Percentiles rank a stretch among this genome's conserved stretches.
Conservation (phyloP, 92 coral and sea anemone genomes). For the Heteractis magnifica region DNA sequence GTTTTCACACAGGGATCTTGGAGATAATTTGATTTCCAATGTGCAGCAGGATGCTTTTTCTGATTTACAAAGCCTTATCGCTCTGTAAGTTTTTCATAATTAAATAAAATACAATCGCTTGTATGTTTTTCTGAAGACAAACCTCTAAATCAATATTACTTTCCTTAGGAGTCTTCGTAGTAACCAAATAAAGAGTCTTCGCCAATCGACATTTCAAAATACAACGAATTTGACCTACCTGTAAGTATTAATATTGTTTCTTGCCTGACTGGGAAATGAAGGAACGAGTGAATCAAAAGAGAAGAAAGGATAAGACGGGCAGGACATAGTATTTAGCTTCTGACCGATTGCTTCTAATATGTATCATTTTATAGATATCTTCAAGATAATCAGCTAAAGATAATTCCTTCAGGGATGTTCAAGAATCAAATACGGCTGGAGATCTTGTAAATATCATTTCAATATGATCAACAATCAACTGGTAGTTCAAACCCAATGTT, state of each 20-base stretch:
- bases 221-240: neutral
- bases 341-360: constrained; percentile 1
- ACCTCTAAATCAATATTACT: neutral
- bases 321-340: neutral
- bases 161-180: neutral
- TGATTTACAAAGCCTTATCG: too few relatives aligned
- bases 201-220: neutral
- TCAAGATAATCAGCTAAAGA: neutral
- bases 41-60: neutral
- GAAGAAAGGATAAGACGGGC: neutral
- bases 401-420: too few relatives aligned
- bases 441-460: too few relatives aligned
- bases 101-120: constrained; percentile 1
- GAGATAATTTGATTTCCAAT: neutral
- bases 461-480: too few relatives aligned
- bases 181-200: constrained; percentile 1
- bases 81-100: neutral
- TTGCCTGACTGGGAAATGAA: neutral
- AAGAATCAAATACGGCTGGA: too few relatives aligned
- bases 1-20: too few relatives aligned
- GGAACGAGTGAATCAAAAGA: neutral
- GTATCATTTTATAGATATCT: neutral
- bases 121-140: neutral
- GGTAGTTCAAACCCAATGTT: too few relatives aligned
- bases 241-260: neutral